Percentiles rank a stretch among this genome's conserved stretches.
phyloP scores from a whole-genome alignment of 2,797 vertebrate genomes.

The Peromyscus aztecus region DNA sequence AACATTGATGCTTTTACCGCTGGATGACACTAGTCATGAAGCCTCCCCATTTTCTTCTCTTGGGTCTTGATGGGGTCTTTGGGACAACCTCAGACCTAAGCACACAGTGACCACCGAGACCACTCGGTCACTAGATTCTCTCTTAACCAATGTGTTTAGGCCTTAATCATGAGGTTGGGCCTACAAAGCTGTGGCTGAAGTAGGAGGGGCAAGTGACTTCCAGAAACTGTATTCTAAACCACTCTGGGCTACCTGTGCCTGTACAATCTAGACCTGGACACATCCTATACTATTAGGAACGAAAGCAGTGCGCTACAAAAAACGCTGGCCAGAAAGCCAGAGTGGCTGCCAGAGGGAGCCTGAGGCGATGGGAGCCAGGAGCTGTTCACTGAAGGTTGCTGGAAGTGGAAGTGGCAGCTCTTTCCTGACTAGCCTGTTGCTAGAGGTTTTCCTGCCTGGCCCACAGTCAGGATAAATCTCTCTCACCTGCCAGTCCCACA shows the following conservation, averaged over 20 bases:
- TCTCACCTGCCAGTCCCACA: no score
- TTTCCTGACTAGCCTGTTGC: not conserved
- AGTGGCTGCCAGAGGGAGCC: not conserved
- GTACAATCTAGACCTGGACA: not conserved
- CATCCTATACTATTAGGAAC: not conserved
- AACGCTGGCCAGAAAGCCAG: not conserved
- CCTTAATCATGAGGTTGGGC: not conserved
- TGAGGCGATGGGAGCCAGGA: not conserved
- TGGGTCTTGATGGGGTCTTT: not conserved
- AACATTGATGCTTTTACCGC: not conserved
- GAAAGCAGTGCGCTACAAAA: not conserved
- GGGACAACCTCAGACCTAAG: not conserved
- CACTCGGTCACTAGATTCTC: not conserved
- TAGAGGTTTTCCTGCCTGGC: no score
- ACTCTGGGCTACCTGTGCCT: not conserved
- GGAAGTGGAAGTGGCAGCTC: not conserved
- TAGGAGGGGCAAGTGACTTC: no score
- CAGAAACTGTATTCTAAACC: slow-evolving; percentile 7
- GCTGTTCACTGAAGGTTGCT: not conserved
- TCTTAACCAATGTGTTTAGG: not conserved
- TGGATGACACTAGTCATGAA: not conserved
- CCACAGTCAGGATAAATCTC: no score
- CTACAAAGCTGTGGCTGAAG: not conserved
- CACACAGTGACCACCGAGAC: not conserved
- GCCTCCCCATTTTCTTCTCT: not conserved